Base-by-base conservation (phyloP, 2,888 invertebrate species). In the Camptogramma bilineatum region DNA sequence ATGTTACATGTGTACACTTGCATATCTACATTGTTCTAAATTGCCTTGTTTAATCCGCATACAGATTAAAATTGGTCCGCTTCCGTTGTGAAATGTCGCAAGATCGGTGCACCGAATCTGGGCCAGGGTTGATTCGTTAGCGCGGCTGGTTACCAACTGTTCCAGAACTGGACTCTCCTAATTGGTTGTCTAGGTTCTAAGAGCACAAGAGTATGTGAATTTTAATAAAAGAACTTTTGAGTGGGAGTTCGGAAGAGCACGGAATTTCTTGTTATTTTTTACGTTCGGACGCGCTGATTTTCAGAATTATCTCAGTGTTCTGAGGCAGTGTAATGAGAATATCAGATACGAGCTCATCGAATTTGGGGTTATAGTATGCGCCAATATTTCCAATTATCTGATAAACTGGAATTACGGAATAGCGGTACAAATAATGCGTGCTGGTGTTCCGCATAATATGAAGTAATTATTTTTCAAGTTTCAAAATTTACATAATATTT, bases 61-160 rank as follows among this genome's bases (percentile, higher is more conserved):
- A 68, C 47, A 61, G 60, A 68, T 61, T 60, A 58, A 66, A 71
- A 60, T 65, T 59, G 52, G 66, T 62, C 55, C 54, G 50, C 53
- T 67, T 64, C 64, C 69, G 55, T 64, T 65, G 62, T 63, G 65
- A 66, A 56, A 59, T 73, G 68, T 71, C 66, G 64, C 63, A 69
- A 71, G 65, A 71, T 58, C 60, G 54, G 44, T 64, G 64, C 66
- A 53, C 62, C 56, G 50, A 52, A 71, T 64, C 52, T 58, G 44
- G 68, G 68, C 64, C 70, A 71, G 59, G 69, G 70, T 56, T 61
- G 57, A 52, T 67, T 65, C 57, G 65, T 65, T 65, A 61, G 65
- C 52, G 57, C 21, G 57, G 51, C 60, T 46, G 44, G 52, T 57
- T 50, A 51, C 44, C 46, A 50, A 48, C 56, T 34, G 19, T 62